Evolutionary conservation across 2,797 vertebrate species (phyloP).

Genomic region (Momotus momota): DNA sequence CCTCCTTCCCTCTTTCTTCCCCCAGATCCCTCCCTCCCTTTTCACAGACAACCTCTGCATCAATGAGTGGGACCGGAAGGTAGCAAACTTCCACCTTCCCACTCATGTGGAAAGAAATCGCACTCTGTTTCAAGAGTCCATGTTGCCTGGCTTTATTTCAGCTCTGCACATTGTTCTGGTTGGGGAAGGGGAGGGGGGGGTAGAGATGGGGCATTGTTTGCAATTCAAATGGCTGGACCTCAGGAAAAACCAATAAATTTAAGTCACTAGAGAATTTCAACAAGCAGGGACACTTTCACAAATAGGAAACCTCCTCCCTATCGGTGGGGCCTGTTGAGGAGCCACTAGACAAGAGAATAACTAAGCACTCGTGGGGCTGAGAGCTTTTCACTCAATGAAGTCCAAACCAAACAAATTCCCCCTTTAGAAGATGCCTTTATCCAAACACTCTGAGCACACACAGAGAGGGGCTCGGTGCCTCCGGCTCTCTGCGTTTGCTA

Average conservation of each 20-base stretch:
- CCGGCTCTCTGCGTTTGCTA: background rate
- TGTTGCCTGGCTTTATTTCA: constrained; percentile 37
- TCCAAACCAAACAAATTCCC: constrained; percentile 75
- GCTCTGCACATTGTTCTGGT: constrained; percentile 53
- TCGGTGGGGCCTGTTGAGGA: constrained; percentile 34
- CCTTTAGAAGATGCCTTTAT: constrained; percentile 27
- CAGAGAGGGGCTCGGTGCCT: background rate
- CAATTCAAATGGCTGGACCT: constrained; percentile 72
- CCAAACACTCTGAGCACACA: constrained; percentile 45
- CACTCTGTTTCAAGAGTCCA: background rate
- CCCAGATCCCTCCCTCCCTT: background rate
- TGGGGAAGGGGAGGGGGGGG: background rate
- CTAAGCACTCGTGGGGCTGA: constrained; percentile 64
- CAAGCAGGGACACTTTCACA: constrained; percentile 56
- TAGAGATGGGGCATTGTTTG: constrained; percentile 59
- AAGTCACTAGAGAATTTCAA: constrained; percentile 70
- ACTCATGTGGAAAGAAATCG: constrained; percentile 44
- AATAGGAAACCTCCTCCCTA: constrained; percentile 31
- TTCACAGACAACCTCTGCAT: constrained; percentile 47
- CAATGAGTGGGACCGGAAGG: constrained; percentile 44
- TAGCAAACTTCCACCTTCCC: constrained; percentile 28
- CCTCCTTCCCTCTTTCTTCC: background rate
- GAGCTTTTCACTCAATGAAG: constrained; percentile 75
- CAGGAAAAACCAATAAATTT: constrained; percentile 74
- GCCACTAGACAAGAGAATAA: constrained; percentile 74